phyloP scores from a whole-genome alignment of 2,113 vertebrate genomes.

The Tupaia chinensis region DNA sequence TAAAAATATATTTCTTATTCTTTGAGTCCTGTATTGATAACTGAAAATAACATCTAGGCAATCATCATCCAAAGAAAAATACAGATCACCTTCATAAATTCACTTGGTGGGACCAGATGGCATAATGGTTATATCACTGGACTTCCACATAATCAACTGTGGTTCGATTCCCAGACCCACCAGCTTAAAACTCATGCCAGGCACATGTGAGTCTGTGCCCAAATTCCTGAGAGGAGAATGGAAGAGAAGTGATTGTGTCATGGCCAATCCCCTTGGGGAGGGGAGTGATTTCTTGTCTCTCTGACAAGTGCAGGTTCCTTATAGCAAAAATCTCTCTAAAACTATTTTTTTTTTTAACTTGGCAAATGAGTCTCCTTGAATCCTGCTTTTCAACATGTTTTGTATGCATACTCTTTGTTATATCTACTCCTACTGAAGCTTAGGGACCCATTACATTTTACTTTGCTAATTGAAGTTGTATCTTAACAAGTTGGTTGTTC shows the following conservation, averaged over 20 bases:
- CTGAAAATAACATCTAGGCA: neutral
- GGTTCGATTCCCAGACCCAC: no score
- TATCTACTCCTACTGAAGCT: neutral
- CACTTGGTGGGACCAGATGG: no score
- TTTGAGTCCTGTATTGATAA: neutral
- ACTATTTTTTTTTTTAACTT: neutral
- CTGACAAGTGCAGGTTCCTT: no score
- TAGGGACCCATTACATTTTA: neutral
- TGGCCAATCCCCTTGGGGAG: no score
- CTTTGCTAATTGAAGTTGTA: neutral
- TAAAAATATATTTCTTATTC: neutral
- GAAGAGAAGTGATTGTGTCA: no score
- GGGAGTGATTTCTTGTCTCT: no score
- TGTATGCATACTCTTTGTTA: neutral
- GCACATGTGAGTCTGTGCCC: no score
- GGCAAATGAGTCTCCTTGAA: neutral
- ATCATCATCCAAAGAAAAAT: neutral
- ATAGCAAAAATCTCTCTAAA: no score
- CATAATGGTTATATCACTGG: no score
- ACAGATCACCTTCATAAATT: neutral
- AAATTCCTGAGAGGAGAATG: no score
- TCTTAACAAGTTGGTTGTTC: neutral
- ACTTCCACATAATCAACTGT: no score
- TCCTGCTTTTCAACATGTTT: neutral
- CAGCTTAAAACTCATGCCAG: no score